A percentile compares a stretch with the other conserved stretches of the same genome.
Evolutionary conservation across 2,113 vertebrate species (phyloP).

Genomic region (Bubalus kerabau): DNA sequence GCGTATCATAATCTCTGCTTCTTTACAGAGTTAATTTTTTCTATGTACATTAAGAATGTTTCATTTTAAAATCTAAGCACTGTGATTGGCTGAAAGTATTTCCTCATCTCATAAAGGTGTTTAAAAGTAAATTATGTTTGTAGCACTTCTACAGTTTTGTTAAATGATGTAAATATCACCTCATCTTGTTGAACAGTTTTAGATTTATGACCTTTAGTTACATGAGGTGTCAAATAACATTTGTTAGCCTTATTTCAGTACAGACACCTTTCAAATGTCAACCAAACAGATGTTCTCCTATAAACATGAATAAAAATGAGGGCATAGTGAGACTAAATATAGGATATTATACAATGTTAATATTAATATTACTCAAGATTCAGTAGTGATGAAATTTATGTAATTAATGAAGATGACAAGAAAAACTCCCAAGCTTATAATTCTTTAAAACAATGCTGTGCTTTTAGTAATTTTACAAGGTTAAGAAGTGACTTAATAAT

Average conservation of each 20-base stretch:
- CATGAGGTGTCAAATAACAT: constrained; percentile 31
- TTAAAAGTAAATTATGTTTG: constrained; percentile 21
- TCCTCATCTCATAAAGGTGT: constrained; percentile 9
- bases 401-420: constrained; percentile 58
- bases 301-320: constrained; percentile 56
- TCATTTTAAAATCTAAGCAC: background rate
- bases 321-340: background rate
- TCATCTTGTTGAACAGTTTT: background rate
- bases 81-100: constrained; percentile 47
- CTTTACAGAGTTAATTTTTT: background rate
- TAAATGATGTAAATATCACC: constrained; percentile 51
- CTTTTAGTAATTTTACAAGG: background rate
- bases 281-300: constrained; percentile 36
- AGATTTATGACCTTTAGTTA: constrained; percentile 41
- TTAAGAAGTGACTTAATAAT: background rate
- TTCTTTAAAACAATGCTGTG: background rate
- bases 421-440: background rate
- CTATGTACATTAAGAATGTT: background rate
- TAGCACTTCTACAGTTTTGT: constrained; percentile 9
- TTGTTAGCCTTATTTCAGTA: constrained; percentile 63
- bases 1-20: background rate
- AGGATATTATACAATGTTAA: constrained; percentile 9
- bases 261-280: constrained; percentile 56
- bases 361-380: constrained; percentile 43
- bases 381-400: constrained; percentile 52